These are phyloP conservation scores for Orthonyx spaldingii DNA, from an alignment of 2,113 vertebrate species.

Conservation along the genomic window DNA sequence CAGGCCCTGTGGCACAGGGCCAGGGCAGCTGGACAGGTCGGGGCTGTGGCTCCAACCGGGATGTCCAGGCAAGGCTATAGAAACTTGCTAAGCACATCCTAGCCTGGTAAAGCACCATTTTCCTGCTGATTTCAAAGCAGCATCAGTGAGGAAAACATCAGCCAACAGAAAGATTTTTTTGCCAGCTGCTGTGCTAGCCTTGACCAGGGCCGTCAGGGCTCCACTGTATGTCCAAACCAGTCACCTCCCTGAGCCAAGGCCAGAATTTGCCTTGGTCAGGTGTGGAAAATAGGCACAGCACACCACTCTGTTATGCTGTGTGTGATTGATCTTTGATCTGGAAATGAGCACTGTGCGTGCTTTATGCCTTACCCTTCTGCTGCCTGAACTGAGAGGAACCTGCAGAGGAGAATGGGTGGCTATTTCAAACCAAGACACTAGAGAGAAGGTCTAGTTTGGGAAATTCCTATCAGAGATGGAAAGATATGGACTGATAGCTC, in stretches of 20 bases:
- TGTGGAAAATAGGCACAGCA: neutral
- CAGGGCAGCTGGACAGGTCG: rapidly evolving
- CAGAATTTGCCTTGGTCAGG: neutral
- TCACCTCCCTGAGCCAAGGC: neutral
- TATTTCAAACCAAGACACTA: no score
- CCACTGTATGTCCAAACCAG: neutral
- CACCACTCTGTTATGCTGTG: neutral
- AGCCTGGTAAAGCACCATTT: neutral
- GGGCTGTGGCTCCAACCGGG: rapidly evolving
- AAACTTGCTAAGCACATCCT: neutral
- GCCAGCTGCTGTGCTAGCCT: neutral
- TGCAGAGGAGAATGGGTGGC: neutral
- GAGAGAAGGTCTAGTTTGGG: neutral
- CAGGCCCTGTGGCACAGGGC: neutral
- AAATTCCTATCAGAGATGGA: neutral
- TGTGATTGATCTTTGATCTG: neutral
- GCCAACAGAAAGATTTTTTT: neutral
- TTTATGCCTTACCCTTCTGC: neutral
- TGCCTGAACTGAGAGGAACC: neutral
- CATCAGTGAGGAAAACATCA: neutral
- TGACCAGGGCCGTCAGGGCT: neutral
- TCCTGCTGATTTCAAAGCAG: neutral
- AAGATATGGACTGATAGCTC: neutral
- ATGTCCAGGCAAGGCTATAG: neutral
- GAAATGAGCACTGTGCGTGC: neutral